phyloP scores from a whole-genome alignment of 53 echinoderm and acorn worm species.

The Echinometra lucunter region DNA sequence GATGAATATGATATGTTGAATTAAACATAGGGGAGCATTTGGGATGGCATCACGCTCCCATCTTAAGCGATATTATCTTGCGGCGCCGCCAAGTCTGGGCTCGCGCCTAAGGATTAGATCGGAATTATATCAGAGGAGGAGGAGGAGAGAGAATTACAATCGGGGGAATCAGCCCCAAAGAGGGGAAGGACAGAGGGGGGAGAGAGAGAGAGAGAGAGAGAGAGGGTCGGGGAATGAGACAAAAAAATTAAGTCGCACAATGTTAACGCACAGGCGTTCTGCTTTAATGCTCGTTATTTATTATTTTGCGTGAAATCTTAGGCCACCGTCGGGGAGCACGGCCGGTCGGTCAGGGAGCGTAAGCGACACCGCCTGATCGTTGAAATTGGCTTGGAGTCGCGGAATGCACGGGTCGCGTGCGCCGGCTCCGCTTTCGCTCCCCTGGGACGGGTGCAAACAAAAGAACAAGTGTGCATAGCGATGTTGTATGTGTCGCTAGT shows the following conservation, averaged over 20 bases:
- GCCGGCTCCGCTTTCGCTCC: constrained; percentile 54
- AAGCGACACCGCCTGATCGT: constrained; percentile 47
- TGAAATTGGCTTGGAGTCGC: constrained; percentile 68
- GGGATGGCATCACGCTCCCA: constrained; percentile 46
- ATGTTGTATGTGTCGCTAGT: constrained; percentile 57
- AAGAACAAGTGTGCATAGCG: constrained; percentile 65
- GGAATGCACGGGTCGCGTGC: constrained; percentile 67
- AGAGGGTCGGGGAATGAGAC: background rate
- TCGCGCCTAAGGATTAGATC: constrained; percentile 59
- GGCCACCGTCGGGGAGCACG: constrained; percentile 47
- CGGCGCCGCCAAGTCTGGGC: constrained; percentile 63
- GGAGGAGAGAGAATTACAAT: constrained; percentile 55
- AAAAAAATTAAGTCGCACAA: constrained; percentile 8
- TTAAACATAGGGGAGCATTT: constrained; percentile 68
- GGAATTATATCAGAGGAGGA: constrained; percentile 57
- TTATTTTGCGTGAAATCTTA: constrained; percentile 59
- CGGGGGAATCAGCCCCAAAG: background rate
- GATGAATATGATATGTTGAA: constrained; percentile 72
- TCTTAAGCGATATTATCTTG: constrained; percentile 71
- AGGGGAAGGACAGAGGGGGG: background rate
- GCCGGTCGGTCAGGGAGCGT: constrained; percentile 45
- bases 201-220: constrained; percentile 18
- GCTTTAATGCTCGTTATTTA: constrained; percentile 66
- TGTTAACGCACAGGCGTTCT: constrained; percentile 54
- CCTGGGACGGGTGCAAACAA: constrained; percentile 62